These are phyloP conservation scores for Crotalus horridus DNA, from an alignment of 2,113 vertebrate genomes.

Conservation along the genomic window DNA sequence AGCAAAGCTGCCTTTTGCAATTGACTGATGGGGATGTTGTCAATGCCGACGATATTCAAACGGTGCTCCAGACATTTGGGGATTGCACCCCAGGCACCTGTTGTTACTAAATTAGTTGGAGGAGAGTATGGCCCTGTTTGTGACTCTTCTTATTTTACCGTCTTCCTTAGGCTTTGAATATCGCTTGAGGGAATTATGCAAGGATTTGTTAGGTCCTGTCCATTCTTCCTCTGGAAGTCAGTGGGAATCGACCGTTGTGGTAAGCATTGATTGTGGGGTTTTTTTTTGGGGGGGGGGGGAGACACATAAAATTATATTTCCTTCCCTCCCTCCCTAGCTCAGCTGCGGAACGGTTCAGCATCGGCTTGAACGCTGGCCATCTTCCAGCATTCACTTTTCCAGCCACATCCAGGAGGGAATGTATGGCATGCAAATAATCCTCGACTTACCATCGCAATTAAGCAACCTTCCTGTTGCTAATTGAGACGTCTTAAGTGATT, in stretches of 20 bases:
- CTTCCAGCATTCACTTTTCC: neutral
- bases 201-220: slow-evolving; percentile 94
- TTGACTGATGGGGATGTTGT: neutral
- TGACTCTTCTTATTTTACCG: slow-evolving; percentile 5
- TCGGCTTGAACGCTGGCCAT: accelerated
- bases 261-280: slow-evolving; percentile 61
- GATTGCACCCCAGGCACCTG: neutral
- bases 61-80: neutral
- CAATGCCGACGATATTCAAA: neutral
- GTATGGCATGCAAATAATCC: too few species aligned
- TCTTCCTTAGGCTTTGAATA: slow-evolving; percentile 83
- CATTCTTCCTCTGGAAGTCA: slow-evolving; percentile 86
- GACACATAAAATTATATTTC: neutral
- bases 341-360: neutral
- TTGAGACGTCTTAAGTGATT: too few species aligned
- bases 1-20: neutral
- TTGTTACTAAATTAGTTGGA: neutral
- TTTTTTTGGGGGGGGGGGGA: neutral
- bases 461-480: too few species aligned
- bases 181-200: slow-evolving; percentile 90
- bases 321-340: neutral
- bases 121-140: neutral
- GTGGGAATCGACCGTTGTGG: slow-evolving; percentile 92
- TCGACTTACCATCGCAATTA: too few species aligned
- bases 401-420: neutral